phyloP scores from a whole-genome alignment of 2,113 vertebrate species.

The Lepus timidus region DNA sequence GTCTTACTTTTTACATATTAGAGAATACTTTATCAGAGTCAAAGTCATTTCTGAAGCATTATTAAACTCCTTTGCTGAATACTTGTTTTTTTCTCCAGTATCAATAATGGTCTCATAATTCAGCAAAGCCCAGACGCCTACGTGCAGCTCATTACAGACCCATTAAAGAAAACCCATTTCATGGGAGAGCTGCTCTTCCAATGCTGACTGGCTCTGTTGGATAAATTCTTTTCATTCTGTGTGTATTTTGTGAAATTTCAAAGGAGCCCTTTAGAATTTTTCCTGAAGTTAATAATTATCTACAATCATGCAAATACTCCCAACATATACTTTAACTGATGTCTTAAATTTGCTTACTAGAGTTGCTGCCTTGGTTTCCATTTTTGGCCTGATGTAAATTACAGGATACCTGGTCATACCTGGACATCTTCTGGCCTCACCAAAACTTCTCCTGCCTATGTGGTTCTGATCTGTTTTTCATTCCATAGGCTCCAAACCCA shows the following conservation, averaged over 20 bases:
- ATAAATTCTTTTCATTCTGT: neutral
- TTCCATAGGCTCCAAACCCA: neutral
- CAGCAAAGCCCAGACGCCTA: neutral
- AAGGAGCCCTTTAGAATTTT: neutral
- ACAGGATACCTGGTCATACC: neutral
- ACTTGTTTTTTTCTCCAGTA: slow-evolving; percentile 59
- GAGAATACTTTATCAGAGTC: slow-evolving; percentile 29
- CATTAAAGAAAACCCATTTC: neutral
- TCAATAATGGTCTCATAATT: slow-evolving; percentile 56
- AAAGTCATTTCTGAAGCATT: slow-evolving; percentile 55
- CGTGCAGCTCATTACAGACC: neutral
- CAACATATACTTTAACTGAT: neutral
- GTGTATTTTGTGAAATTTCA: neutral
- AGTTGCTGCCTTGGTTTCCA: neutral
- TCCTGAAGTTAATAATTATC: neutral
- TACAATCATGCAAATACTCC: neutral
- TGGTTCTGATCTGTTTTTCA: neutral
- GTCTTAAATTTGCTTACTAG: neutral
- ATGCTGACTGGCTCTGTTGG: too few relatives aligned
- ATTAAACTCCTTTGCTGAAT: slow-evolving; percentile 37
- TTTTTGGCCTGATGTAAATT: neutral
- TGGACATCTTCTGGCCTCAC: neutral
- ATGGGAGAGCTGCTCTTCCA: neutral
- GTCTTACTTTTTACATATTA: slow-evolving; percentile 24
- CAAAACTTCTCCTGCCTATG: neutral